Percentiles rank a stretch among this genome's conserved stretches.
These are phyloP conservation scores for Lasioglossum vierecki DNA, from an alignment of 2,888 invertebrate species.

Conservation along the genomic window DNA sequence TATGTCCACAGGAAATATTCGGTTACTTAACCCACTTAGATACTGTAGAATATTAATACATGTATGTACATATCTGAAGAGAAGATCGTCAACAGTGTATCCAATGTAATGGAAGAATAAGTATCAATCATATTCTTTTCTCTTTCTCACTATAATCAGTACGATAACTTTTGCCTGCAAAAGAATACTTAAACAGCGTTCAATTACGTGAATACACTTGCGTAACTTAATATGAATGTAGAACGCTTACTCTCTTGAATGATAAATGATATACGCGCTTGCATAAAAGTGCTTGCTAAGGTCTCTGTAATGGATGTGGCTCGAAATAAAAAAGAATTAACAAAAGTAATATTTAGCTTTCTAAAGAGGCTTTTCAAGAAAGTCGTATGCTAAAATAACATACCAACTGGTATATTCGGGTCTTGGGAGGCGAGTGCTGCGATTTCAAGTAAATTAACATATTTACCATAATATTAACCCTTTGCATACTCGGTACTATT, in stretches of 20 bases:
- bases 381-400: not conserved
- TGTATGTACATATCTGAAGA: not conserved
- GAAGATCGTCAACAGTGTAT: not conserved
- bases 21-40: constrained; percentile 5
- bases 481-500: too few relatives aligned
- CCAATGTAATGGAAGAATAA: not conserved
- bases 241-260: not conserved
- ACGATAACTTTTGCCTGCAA: not conserved
- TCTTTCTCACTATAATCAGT: constrained; percentile 8
- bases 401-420: not conserved
- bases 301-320: not conserved
- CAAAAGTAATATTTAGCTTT: not conserved
- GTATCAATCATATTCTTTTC: constrained; percentile 10
- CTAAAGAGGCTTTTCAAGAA: not conserved
- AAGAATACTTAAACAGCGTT: constrained; percentile 7
- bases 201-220: constrained; percentile 15
- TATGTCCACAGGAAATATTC: not conserved
- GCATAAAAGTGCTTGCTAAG: constrained; percentile 1
- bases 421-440: too few relatives aligned
- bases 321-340: not conserved
- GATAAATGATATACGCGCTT: constrained; percentile 8
- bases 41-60: not conserved
- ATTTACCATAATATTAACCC: too few relatives aligned
- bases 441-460: too few relatives aligned
- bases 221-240: constrained; percentile 17